Conservation (phyloP, 1,140 invertebrate species). For the Zophobas morio region DNA sequence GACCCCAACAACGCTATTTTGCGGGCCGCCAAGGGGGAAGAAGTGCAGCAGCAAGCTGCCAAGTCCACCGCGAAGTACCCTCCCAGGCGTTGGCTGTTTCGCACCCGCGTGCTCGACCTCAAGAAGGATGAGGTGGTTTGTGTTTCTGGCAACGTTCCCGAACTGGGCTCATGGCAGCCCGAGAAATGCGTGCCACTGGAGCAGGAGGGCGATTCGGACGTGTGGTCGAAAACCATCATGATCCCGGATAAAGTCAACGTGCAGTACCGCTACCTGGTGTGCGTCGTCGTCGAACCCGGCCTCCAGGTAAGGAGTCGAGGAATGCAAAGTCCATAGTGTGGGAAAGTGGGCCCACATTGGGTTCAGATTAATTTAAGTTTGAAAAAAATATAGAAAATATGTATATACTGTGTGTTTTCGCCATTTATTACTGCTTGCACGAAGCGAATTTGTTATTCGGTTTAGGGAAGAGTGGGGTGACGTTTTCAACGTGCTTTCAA, state of each 20-base stretch:
- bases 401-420: too few relatives aligned
- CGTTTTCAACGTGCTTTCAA: too few relatives aligned
- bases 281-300: constrained; percentile 70
- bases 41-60: constrained; percentile 51
- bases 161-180: constrained; percentile 69
- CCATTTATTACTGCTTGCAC: too few relatives aligned
- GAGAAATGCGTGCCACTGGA: constrained; percentile 68
- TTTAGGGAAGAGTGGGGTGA: too few relatives aligned
- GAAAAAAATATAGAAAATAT: too few relatives aligned
- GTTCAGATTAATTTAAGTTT: too few relatives aligned
- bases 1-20: constrained; percentile 66
- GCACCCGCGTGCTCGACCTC: constrained; percentile 65
- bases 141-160: constrained; percentile 68
- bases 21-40: constrained; percentile 52
- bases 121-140: constrained; percentile 68
- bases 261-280: constrained; percentile 86
- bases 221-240: constrained; percentile 71
- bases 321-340: too few relatives aligned
- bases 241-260: constrained; percentile 79
- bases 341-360: too few relatives aligned
- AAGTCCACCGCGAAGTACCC: constrained; percentile 63
- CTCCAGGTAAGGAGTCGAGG: constrained; percentile 48
- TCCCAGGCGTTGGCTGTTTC: constrained; percentile 69
- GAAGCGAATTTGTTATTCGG: too few relatives aligned
- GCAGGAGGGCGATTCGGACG: constrained; percentile 65